These are phyloP conservation scores for Patella ulyssiponensis DNA, from an alignment of 2,888 invertebrate species.

Conservation along the genomic window DNA sequence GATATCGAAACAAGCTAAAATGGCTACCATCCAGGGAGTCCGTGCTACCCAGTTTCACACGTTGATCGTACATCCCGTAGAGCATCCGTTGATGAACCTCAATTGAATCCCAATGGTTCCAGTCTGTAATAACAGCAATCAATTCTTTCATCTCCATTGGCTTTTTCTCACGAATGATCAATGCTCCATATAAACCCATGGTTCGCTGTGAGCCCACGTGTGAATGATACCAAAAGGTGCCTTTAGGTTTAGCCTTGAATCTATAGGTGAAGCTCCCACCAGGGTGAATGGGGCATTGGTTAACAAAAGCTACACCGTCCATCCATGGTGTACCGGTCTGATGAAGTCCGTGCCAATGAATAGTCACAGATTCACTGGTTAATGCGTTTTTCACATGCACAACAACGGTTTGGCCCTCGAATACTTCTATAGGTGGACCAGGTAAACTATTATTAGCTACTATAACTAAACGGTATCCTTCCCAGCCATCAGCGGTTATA, in stretches of 20 bases:
- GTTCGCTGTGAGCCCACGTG: conserved; percentile 54
- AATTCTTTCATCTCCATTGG: conserved; percentile 26
- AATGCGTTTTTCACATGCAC: neutral
- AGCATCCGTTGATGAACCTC: conserved; percentile 42
- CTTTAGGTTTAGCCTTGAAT: conserved; percentile 41
- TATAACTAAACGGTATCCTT: neutral
- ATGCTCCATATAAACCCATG: conserved; percentile 61
- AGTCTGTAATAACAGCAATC: conserved; percentile 51
- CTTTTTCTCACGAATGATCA: conserved; percentile 50
- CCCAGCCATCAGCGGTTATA: neutral
- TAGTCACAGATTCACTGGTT: neutral
- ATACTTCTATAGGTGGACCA: neutral
- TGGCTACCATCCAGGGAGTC: conserved; percentile 22
- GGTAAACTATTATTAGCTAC: neutral
- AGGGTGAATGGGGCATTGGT: neutral
- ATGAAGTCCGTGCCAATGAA: conserved; percentile 1
- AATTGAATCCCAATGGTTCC: conserved; percentile 52
- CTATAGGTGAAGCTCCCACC: neutral
- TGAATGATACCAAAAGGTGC: conserved; percentile 56
- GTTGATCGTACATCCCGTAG: conserved; percentile 43
- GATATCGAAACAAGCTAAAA: conserved; percentile 27
- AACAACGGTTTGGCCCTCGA: neutral
- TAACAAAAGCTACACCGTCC: neutral
- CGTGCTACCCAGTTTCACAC: conserved; percentile 21
- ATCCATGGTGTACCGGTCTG: neutral